These are phyloP conservation scores for Rhinoderma darwinii DNA, from an alignment of 2,113 vertebrate species.

Conservation along the genomic window DNA sequence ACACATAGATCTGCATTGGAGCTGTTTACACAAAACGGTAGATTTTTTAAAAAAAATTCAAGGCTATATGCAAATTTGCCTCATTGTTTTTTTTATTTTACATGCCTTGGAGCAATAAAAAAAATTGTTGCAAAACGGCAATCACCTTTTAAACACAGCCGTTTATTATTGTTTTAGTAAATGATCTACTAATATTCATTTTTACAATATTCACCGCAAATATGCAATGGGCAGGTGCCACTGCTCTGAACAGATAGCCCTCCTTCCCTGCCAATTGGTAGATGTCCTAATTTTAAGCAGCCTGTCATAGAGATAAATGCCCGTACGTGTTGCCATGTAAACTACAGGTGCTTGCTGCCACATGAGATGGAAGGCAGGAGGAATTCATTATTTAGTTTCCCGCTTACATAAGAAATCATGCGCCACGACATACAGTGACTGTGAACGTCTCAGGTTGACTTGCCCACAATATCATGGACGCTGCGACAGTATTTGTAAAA, in stretches of 20 bases:
- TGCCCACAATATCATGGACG: background rate
- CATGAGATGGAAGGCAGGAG: background rate
- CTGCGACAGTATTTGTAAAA: background rate
- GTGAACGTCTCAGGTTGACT: background rate
- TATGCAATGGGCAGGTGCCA: background rate
- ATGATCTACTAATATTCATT: background rate
- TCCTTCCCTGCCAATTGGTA: background rate
- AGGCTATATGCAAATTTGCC: too few species aligned
- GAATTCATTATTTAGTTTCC: background rate
- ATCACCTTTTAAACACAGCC: too few species aligned
- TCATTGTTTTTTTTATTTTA: too few species aligned
- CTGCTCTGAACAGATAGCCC: background rate
- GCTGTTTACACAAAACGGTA: too few species aligned
- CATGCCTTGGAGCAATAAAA: too few species aligned
- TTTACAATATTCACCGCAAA: background rate
- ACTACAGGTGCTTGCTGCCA: background rate
- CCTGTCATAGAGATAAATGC: background rate
- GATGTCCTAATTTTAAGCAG: conserved; percentile 6
- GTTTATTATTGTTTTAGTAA: too few species aligned
- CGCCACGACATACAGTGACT: background rate
- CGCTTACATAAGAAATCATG: background rate
- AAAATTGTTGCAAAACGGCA: too few species aligned
- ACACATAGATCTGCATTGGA: too few species aligned
- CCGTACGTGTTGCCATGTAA: background rate
- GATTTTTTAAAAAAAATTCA: too few species aligned